Conservation (phyloP, 2,888 invertebrate species). For the Stenoptilia bipunctidactyla region DNA sequence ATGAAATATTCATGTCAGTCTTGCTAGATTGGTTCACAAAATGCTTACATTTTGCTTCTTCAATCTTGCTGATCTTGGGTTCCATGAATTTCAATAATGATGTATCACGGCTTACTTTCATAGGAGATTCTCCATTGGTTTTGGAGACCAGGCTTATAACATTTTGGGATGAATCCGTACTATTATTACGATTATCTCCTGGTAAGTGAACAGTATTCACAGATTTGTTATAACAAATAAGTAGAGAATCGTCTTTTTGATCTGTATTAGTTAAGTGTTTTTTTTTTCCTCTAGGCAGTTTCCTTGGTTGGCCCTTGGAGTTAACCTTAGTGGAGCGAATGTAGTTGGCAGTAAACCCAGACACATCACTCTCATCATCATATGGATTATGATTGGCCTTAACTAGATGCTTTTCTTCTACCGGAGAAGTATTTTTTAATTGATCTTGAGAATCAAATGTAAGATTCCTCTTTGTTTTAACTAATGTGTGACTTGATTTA, state of each 20-base stretch:
- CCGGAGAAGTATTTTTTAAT: no score
- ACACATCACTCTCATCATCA: constrained; percentile 52
- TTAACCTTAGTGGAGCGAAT: constrained; percentile 57
- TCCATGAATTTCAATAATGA: constrained; percentile 47
- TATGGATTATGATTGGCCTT: not conserved
- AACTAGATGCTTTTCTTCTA: not conserved
- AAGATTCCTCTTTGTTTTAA: constrained; percentile 12
- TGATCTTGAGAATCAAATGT: no score
- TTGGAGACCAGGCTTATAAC: constrained; percentile 41
- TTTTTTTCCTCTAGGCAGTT: constrained; percentile 36
- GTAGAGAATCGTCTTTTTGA: constrained; percentile 25
- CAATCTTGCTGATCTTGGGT: constrained; percentile 21
- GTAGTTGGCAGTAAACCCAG: constrained; percentile 61
- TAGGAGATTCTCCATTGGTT: constrained; percentile 27
- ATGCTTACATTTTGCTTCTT: not conserved
- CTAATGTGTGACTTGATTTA: constrained; percentile 17
- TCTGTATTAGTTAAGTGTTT: constrained; percentile 10
- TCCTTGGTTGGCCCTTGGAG: constrained; percentile 40
- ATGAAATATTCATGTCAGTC: constrained; percentile 34
- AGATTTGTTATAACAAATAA: constrained; percentile 43
- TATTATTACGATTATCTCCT: constrained; percentile 32
- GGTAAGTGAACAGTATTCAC: constrained; percentile 30
- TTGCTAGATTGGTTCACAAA: constrained; percentile 19
- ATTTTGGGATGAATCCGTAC: constrained; percentile 52
- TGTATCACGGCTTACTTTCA: constrained; percentile 35